phyloP scores from a whole-genome alignment of 1,140 invertebrate species.

The Drosophila asahinai region DNA sequence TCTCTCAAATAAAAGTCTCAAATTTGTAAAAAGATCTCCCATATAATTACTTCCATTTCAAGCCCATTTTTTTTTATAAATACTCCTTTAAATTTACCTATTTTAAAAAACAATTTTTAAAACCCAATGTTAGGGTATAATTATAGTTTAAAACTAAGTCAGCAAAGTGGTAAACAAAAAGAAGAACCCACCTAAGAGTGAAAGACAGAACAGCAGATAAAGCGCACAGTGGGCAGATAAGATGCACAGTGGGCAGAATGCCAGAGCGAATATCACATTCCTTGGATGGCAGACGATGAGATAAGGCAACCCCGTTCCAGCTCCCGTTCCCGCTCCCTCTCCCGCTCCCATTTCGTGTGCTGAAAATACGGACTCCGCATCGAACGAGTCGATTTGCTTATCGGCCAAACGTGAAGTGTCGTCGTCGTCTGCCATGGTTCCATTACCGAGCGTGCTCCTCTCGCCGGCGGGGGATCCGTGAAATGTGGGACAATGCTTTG shows the following conservation, averaged over 20 bases:
- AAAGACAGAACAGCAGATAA: neutral
- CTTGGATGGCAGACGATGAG: conserved; percentile 27
- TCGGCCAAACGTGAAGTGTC: conserved; percentile 47
- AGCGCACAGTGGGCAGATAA: conserved; percentile 16
- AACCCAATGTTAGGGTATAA: neutral
- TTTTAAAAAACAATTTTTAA: neutral
- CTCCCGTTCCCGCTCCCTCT: neutral
- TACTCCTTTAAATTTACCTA: neutral
- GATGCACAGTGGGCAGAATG: conserved; percentile 22
- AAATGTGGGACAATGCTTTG: conserved; percentile 52
- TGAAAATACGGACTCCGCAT: conserved; percentile 21
- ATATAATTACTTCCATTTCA: neutral
- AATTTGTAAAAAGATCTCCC: too few relatives aligned
- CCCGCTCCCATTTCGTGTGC: conserved; percentile 1
- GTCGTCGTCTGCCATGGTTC: conserved; percentile 18
- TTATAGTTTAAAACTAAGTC: neutral
- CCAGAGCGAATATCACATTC: conserved; percentile 26
- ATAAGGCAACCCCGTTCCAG: conserved; percentile 30
- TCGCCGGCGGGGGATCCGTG: conserved; percentile 9
- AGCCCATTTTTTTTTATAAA: neutral
- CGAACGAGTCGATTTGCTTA: conserved; percentile 40
- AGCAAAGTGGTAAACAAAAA: neutral
- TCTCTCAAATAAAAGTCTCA: neutral
- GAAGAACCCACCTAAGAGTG: neutral
- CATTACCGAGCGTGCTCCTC: conserved; percentile 2